phyloP scores from a whole-genome alignment of 2,797 vertebrate genomes.

The Potorous gilbertii region DNA sequence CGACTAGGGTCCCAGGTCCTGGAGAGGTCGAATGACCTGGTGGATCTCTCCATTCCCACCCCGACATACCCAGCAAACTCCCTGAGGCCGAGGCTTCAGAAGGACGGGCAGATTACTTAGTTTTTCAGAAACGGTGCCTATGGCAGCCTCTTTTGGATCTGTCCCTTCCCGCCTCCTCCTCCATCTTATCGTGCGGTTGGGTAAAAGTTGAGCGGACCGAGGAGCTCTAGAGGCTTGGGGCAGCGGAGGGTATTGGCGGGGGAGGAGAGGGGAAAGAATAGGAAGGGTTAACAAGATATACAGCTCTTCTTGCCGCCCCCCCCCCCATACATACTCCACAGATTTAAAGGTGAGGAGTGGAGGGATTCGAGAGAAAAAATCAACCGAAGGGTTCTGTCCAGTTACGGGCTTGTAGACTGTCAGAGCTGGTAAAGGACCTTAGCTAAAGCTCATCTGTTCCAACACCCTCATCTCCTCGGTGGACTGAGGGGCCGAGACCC shows the following conservation, averaged over 20 bases:
- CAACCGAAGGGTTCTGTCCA: not conserved
- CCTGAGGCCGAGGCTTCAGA: not conserved
- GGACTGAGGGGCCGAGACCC: not conserved
- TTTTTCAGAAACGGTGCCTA: not conserved
- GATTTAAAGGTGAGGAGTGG: not conserved
- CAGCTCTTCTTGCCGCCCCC: not conserved
- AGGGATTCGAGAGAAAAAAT: not conserved
- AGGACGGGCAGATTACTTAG: not conserved
- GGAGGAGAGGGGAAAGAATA: no score
- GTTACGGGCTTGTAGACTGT: not conserved
- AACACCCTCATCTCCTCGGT: not conserved
- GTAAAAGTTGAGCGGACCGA: slow-evolving; percentile 3
- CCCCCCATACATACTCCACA: not conserved
- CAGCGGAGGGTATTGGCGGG: not conserved
- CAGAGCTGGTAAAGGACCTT: not conserved
- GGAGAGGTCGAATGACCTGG: not conserved
- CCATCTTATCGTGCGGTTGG: not conserved
- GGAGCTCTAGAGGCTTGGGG: not conserved
- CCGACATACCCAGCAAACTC: not conserved
- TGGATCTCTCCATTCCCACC: not conserved
- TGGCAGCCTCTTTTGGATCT: not conserved
- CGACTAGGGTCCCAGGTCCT: not conserved
- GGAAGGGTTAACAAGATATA: not conserved
- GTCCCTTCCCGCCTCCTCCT: not conserved
- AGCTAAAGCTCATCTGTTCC: not conserved